Evolutionary conservation across 2,888 invertebrate species (phyloP), one percentile per base, ranked within the genome.

Genomic region (Ypsolopha sequella): DNA sequence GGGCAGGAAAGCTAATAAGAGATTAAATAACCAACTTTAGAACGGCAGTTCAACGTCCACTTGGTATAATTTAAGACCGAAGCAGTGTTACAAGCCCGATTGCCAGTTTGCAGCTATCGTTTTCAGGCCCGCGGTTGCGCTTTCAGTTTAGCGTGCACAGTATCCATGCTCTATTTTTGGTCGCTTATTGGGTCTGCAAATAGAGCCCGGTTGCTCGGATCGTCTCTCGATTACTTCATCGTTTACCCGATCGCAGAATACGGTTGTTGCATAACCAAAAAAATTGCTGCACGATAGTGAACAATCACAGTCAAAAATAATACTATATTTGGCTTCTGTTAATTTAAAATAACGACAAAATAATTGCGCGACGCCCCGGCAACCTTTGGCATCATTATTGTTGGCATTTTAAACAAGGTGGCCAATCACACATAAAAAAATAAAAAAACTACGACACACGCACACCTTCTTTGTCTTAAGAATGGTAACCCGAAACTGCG

Each of bases 41-140:
- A 33, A 34, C 35, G 34, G 4, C 34, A 33, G 46, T 46, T 46
- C 46, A 46, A n/a, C 46, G 46, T 35, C 35, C 33, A 33, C 34
- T 10, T 11, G 33, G 24, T 24, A 24, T 11, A 34, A 46, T 35
- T 46, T 34, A 35, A 46, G 34, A 24, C 24, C 24, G 24, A 24
- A 24, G 24, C n/a, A 24, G 24, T 24, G 24, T 24, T 24, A 24
- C 24, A 4, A 24, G 24, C 24, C 24, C 64, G 63, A 68, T 71
- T 70, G 67, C 63, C 59, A 67, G 62, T 73, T 72, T 71, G 75
- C 65, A 68, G 66, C 69, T 68, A 70, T 70, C 66, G 70, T 66
- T 69, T 73, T 66, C 66, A 75, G 69, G 66, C 68, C 73, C 64
- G 70, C 71, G 74, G 68, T 67, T 67, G 55, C 54, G 66, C 64